phyloP scores from a whole-genome alignment of 1,140 invertebrate genomes.

The Venturia canescens region DNA sequence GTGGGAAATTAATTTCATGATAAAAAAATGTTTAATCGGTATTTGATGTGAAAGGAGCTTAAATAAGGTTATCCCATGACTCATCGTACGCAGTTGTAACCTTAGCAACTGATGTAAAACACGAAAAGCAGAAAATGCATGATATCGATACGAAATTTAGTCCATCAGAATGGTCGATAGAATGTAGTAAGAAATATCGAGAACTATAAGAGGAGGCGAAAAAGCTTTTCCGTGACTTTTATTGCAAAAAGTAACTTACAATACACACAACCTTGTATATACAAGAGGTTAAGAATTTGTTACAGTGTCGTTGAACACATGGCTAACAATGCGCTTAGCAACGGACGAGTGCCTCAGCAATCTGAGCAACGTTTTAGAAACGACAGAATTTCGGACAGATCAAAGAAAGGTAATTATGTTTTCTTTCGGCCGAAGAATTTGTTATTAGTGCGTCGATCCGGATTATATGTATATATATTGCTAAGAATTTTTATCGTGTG shows the following conservation, averaged over 20 bases:
- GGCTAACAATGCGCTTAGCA: conserved; percentile 64
- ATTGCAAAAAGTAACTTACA: not conserved
- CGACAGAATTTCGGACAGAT: conserved; percentile 56
- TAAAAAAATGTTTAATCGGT: not conserved
- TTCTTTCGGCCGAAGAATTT: no score
- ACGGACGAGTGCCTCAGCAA: conserved; percentile 63
- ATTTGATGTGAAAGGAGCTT: not conserved
- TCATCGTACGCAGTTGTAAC: no score
- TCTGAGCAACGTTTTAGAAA: conserved; percentile 56
- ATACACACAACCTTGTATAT: no score
- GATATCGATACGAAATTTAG: no score
- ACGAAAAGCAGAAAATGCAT: no score
- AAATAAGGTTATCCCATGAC: no score
- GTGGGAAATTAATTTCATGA: no score
- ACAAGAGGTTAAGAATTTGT: not conserved
- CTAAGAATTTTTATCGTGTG: no score
- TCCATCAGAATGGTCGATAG: no score
- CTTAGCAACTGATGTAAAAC: no score
- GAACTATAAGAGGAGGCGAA: not conserved
- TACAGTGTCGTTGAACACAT: conserved; percentile 45
- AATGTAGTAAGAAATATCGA: no score
- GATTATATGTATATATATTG: not conserved
- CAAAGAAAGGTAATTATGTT: conserved; percentile 61
- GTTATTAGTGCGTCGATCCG: no score
- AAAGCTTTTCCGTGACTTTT: not conserved